Percentiles rank a stretch among this genome's conserved stretches.
These are phyloP conservation scores for Cryptoleucopteryx plumbea DNA, from an alignment of 2,113 vertebrate species.

Conservation along the genomic window DNA sequence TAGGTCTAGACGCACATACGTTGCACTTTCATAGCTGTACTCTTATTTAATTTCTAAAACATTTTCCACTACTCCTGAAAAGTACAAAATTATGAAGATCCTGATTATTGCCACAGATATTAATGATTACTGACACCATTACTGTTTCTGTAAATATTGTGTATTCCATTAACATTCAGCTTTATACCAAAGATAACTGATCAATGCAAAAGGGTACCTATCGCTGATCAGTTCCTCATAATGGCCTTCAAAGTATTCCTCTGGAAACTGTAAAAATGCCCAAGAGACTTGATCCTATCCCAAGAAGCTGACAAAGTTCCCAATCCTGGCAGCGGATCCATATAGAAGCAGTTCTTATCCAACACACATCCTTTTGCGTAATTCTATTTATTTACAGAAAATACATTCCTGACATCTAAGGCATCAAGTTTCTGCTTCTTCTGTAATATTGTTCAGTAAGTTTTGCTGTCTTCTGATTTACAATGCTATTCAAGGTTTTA, in stretches of 20 bases:
- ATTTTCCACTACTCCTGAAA: not conserved
- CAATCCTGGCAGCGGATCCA: not conserved
- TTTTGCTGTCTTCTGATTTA: not conserved
- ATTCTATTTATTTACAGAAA: not conserved
- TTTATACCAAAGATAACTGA: not conserved
- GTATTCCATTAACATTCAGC: not conserved
- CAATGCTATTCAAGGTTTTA: not conserved
- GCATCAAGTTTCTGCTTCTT: not conserved
- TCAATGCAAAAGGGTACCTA: not conserved
- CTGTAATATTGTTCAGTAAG: not conserved
- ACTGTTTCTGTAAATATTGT: not conserved
- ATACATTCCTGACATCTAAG: not conserved
- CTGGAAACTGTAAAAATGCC: not conserved
- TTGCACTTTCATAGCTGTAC: not conserved
- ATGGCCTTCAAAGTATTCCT: not conserved
- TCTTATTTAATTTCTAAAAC: not conserved
- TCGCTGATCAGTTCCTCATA: not conserved
- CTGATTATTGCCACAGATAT: not conserved
- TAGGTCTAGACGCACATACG: not conserved
- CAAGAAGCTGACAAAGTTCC: not conserved
- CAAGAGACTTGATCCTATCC: not conserved
- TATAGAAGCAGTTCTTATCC: not conserved
- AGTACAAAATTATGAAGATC: not conserved
- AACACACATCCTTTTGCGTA: not conserved
- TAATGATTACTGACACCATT: not conserved